These are phyloP conservation scores for Chymomyza caudatula DNA, from an alignment of 2,888 invertebrate species.

Conservation along the genomic window DNA sequence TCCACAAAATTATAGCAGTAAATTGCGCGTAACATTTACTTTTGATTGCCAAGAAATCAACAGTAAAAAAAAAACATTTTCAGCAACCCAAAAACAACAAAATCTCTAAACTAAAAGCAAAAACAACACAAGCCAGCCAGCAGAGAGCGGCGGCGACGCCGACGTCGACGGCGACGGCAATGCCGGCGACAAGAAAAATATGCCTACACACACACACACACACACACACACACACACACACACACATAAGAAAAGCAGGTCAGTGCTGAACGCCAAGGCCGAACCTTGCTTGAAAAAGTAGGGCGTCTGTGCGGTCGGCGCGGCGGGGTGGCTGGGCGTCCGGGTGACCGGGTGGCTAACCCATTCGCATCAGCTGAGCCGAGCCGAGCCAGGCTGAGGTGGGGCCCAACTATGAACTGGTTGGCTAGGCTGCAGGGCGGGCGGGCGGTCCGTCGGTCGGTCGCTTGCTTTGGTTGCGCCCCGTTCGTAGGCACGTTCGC, in stretches of 20 bases:
- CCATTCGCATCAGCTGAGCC: conserved; percentile 2
- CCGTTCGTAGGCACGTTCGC: conserved; percentile 35
- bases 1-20: conserved; percentile 10
- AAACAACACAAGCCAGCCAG: conserved; percentile 18
- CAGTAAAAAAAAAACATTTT: conserved; percentile 9
- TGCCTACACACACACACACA: conserved; percentile 29
- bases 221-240: conserved; percentile 17
- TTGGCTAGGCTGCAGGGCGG: background rate
- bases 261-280: conserved; percentile 70
- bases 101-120: background rate
- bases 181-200: conserved; percentile 30
- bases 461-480: conserved; percentile 18
- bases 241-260: conserved; percentile 52
- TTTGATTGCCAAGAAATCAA: conserved; percentile 39
- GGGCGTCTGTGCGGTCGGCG: conserved; percentile 34
- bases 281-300: conserved; percentile 47
- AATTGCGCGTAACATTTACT: conserved; percentile 30
- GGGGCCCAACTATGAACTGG: conserved; percentile 9
- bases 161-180: background rate
- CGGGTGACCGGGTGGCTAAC: conserved; percentile 33
- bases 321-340: conserved; percentile 47
- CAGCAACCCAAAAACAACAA: conserved; percentile 37
- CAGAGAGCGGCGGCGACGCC: background rate
- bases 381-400: background rate
- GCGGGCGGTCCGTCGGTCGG: background rate